Evolutionary conservation across 2,113 vertebrate genomes (phyloP), one percentile per base, ranked within the genome.

Genomic region (Dipodomys spectabilis): DNA sequence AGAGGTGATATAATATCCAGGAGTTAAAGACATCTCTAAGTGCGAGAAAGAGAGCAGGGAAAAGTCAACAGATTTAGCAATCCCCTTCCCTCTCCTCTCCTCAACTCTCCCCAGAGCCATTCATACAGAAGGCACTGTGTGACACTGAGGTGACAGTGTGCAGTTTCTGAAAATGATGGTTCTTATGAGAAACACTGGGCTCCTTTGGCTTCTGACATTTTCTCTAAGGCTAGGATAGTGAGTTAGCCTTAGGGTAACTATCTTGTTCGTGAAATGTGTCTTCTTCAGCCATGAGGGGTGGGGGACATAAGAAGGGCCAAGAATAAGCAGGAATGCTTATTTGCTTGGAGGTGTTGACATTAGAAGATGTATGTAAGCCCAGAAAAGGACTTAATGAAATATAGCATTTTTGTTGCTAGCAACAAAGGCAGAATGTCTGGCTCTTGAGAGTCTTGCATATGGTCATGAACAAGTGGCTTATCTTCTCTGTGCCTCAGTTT

Each of bases 101-200:
- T 91, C 8, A 28, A 23, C 60, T 32, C 84, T 91, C 45, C 57
- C 30, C 30, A 53, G 90, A 22, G 81, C 69, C n/a, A n/a, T 93
- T 93, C 67, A 65, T 84, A 75, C 16, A 94, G 68, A 95, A 96
- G 82, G 16, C 39, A 83, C 20, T 39, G 39, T 39, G 39, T 39
- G 5, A 39, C 67, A 32, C 81, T 80, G 57, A 92, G 68, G 27
- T 82, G 75, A 16, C 78, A 20, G 30, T 91, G 11, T 88, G 25
- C 20, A 87, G n/a, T 97, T 94, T 90, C 49, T 95, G 90, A 71
- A 95, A 94, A 57, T 93, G 79, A 78, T 86, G 64, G 25, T 83
- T 88, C 64, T 89, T 91, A 87, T 0, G 44, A 81, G 10, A 68
- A 18, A 87, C 68, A 28, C 75, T 92, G 60, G n/a, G 5, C 49